These are phyloP conservation scores for Condylura cristata DNA, from an alignment of 2,113 vertebrate genomes.

Conservation along the genomic window DNA sequence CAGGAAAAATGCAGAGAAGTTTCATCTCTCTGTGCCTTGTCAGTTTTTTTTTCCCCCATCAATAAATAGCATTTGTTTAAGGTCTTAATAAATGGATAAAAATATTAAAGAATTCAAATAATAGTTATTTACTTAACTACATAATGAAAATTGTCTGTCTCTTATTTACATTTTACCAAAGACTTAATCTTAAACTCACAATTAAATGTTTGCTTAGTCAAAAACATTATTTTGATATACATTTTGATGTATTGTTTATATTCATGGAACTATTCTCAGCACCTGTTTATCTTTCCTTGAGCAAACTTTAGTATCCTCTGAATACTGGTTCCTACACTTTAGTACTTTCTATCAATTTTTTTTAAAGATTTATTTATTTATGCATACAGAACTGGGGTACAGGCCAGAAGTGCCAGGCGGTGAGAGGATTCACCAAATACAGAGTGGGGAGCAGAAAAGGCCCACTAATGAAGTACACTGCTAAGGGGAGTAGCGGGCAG, in stretches of 20 bases:
- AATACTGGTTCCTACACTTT: background rate
- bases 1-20: background rate
- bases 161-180: background rate
- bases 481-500: too few relatives aligned
- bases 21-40: background rate
- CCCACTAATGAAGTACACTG: too few relatives aligned
- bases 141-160: background rate
- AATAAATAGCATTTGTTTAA: background rate
- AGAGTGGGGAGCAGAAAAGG: too few relatives aligned
- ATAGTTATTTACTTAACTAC: background rate
- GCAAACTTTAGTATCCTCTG: background rate
- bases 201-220: background rate
- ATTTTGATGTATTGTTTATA: background rate
- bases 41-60: constrained; percentile 26
- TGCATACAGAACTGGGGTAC: too few relatives aligned
- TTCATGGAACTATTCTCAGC: background rate
- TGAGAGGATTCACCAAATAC: too few relatives aligned
- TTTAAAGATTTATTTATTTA: too few relatives aligned
- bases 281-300: background rate
- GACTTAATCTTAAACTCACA: background rate
- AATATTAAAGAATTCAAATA: background rate
- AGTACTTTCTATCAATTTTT: background rate
- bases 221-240: background rate
- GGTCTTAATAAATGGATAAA: background rate
- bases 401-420: too few relatives aligned